Conservation (phyloP, 1,140 invertebrate genomes). For the Micrasema minimum region DNA sequence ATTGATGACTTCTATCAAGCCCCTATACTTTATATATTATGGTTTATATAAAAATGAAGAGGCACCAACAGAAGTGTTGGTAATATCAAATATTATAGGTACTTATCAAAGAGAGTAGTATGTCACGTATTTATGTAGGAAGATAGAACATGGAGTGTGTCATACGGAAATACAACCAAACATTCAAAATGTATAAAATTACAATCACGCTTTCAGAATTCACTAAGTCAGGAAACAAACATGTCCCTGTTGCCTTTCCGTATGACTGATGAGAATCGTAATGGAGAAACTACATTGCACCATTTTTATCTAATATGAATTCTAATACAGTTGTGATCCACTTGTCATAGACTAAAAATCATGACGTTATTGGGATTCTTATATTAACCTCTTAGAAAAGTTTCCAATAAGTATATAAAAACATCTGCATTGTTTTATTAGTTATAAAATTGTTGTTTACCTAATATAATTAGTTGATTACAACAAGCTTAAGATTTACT, state of each 20-base stretch:
- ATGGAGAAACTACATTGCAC: slow-evolving; percentile 51
- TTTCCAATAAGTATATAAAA: slow-evolving; percentile 49
- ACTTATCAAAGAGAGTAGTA: slow-evolving; percentile 41
- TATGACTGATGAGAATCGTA: slow-evolving; percentile 41
- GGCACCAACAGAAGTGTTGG: slow-evolving; percentile 43
- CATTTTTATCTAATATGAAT: slow-evolving; percentile 49
- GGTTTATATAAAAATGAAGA: slow-evolving; percentile 46
- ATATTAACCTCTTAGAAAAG: slow-evolving; percentile 48
- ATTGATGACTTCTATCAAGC: slow-evolving; percentile 42
- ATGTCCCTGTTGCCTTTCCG: slow-evolving; percentile 17
- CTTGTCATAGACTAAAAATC: slow-evolving; percentile 42
- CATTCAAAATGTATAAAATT: slow-evolving; percentile 41
- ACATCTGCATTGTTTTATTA: slow-evolving; percentile 48
- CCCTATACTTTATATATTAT: slow-evolving; percentile 39
- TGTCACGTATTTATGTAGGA: slow-evolving; percentile 47
- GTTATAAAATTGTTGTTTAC: slow-evolving; percentile 47
- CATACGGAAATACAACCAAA: slow-evolving; percentile 34
- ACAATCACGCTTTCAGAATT: slow-evolving; percentile 33
- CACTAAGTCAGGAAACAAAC: slow-evolving; percentile 30
- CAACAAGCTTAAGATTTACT: slow-evolving; percentile 69
- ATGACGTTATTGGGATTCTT: slow-evolving; percentile 40
- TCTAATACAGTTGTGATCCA: slow-evolving; percentile 41
- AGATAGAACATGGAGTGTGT: slow-evolving; percentile 44
- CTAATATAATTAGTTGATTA: slow-evolving; percentile 47
- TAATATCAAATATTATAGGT: slow-evolving; percentile 44